A percentile compares a stretch with the other conserved stretches of the same genome.
Evolutionary conservation across 1,140 invertebrate species (phyloP).

Genomic region (Thaumatotibia leucotreta): DNA sequence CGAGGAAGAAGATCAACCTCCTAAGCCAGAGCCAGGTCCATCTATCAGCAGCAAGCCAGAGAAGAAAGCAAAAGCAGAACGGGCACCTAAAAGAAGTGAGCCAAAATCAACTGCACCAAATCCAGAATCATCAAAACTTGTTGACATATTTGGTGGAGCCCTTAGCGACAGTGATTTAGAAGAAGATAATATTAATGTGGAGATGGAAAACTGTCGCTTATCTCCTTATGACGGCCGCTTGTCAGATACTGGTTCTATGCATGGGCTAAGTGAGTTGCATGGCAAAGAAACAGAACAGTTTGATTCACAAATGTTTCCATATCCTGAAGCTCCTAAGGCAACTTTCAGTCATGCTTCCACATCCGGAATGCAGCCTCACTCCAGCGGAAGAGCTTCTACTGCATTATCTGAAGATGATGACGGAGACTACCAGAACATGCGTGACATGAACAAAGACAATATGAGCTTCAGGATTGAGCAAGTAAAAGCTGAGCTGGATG

Average conservation of each 20-base stretch:
- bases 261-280: constrained; percentile 77
- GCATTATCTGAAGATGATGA: constrained; percentile 47
- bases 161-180: constrained; percentile 91
- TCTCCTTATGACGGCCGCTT: constrained; percentile 86
- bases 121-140: constrained; percentile 59
- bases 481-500: constrained; percentile 82
- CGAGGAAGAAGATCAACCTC: constrained; percentile 87
- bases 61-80: constrained; percentile 45
- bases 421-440: constrained; percentile 39
- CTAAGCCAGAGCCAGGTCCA: constrained; percentile 73
- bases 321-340: constrained; percentile 49
- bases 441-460: constrained; percentile 63
- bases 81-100: constrained; percentile 55
- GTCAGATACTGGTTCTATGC: constrained; percentile 85
- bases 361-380: constrained; percentile 31
- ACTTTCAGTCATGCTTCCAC: constrained; percentile 21
- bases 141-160: constrained; percentile 92
- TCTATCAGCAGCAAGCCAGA: constrained; percentile 22
- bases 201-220: constrained; percentile 87
- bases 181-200: constrained; percentile 83
- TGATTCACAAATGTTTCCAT: constrained; percentile 50
- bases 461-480: constrained; percentile 77
- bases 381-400: constrained; percentile 27
- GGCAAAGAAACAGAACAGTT: constrained; percentile 38
- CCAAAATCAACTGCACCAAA: constrained; percentile 43